These are phyloP conservation scores for Tauraco erythrolophus DNA, from an alignment of 2,113 vertebrate genomes.

Conservation along the genomic window DNA sequence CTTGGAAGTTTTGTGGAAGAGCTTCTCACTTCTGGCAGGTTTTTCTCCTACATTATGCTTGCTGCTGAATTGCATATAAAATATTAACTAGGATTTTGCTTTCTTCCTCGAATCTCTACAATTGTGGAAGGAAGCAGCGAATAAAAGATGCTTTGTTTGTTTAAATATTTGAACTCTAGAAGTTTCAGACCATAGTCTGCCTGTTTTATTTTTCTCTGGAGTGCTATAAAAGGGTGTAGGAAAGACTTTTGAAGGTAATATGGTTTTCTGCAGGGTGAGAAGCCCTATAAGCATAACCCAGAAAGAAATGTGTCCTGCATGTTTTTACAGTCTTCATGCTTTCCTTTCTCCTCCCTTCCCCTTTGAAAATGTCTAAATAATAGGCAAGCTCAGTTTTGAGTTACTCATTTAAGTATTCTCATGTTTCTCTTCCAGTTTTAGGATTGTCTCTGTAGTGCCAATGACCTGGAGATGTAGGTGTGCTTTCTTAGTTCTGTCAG, in stretches of 20 bases:
- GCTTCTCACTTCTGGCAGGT: not conserved
- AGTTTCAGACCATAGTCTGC: not conserved
- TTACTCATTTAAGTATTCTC: not conserved
- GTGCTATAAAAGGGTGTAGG: not conserved
- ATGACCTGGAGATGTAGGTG: not conserved
- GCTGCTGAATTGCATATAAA: not conserved
- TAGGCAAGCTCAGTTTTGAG: not conserved
- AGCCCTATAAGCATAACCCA: not conserved
- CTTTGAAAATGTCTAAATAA: not conserved
- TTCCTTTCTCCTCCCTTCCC: not conserved
- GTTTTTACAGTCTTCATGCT: not conserved
- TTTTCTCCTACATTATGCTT: not conserved
- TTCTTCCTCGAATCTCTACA: not conserved
- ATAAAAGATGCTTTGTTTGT: not conserved
- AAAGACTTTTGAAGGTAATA: not conserved
- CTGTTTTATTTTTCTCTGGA: not conserved
- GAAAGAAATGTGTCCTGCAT: not conserved
- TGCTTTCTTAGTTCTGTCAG: not conserved
- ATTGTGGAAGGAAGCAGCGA: not conserved
- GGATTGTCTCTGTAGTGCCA: not conserved
- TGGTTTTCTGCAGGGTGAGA: not conserved
- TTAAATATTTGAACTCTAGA: not conserved
- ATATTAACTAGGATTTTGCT: not conserved
- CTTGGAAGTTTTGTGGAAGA: not conserved
- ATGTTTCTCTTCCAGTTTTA: not conserved